Percentiles rank a stretch among this genome's conserved stretches.
Evolutionary conservation across 2,113 vertebrate genomes (phyloP).

Genomic region (Motacilla tschutschensis): DNA sequence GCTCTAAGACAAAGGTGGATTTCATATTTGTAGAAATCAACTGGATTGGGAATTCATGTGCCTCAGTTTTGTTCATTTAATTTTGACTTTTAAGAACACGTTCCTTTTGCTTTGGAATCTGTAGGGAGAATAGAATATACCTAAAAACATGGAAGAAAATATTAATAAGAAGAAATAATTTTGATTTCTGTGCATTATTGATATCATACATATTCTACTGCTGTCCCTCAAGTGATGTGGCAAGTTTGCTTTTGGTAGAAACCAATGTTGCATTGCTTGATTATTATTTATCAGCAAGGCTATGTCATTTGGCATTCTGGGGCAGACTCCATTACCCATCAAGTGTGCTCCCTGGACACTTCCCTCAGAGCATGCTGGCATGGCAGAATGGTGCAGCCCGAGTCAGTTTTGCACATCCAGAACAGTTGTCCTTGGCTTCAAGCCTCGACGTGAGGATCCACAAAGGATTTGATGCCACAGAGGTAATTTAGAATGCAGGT

Average conservation of each 20-base stretch:
- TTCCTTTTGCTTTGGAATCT: not conserved
- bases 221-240: not conserved
- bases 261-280: not conserved
- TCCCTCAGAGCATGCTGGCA: not conserved
- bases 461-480: not conserved
- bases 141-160: not conserved
- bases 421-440: not conserved
- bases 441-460: not conserved
- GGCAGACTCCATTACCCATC: not conserved
- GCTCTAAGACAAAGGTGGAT: not conserved
- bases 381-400: not conserved
- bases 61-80: not conserved
- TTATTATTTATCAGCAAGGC: not conserved
- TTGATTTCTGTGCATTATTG: not conserved
- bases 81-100: not conserved
- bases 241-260: not conserved
- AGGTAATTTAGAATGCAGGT: not conserved
- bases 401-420: fast-evolving
- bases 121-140: not conserved
- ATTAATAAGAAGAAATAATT: not conserved
- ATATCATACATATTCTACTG: not conserved
- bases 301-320: not conserved
- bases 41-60: not conserved
- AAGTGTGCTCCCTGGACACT: not conserved
- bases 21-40: not conserved